Conservation (phyloP, 2,113 vertebrate genomes). For the Anthoscopus minutus region DNA sequence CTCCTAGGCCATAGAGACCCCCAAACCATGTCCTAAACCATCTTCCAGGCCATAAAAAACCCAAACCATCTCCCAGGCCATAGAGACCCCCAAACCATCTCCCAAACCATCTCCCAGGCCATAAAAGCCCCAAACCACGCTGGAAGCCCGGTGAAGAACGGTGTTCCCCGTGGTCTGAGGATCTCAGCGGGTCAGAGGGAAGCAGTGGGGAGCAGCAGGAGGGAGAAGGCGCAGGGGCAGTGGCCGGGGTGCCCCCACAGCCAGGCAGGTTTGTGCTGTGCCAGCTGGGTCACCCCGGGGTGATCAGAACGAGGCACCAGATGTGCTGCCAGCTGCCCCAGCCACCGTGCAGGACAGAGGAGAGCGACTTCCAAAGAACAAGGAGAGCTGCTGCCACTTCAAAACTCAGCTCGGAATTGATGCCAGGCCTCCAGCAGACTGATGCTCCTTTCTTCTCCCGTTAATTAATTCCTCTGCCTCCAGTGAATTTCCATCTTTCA, state of each 20-base stretch:
- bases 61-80: background rate
- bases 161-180: background rate
- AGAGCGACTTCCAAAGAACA: background rate
- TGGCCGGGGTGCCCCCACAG: background rate
- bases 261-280: background rate
- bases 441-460: conserved; percentile 54
- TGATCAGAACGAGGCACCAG: rapidly evolving
- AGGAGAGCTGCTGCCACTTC: conserved; percentile 17
- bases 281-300: rapidly evolving
- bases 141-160: rapidly evolving
- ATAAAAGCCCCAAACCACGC: background rate
- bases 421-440: conserved; percentile 45
- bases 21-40: background rate
- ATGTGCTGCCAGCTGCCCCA: background rate
- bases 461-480: conserved; percentile 55
- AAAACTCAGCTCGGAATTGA: background rate
- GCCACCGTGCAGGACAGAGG: background rate
- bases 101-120: background rate
- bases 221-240: background rate
- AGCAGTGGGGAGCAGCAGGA: background rate
- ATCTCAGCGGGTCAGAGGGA: rapidly evolving
- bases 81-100: background rate
- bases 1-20: background rate
- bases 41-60: background rate
- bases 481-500: conserved; percentile 30